phyloP scores from a whole-genome alignment of 1,140 invertebrate genomes.

The Steinernema feltiae region DNA sequence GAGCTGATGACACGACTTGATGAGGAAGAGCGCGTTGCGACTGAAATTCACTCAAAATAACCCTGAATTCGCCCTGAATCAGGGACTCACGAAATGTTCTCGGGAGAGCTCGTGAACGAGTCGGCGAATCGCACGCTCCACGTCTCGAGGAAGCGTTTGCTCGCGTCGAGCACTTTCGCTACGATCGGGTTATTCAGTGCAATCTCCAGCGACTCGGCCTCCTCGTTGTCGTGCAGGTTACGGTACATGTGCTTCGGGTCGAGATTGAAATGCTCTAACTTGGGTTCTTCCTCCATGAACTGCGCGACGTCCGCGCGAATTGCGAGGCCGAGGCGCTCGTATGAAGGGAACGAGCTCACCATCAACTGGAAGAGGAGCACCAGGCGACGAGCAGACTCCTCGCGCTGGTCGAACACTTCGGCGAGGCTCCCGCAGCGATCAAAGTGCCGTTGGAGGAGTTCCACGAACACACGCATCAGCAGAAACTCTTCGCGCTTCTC shows the following conservation, averaged over 20 bases:
- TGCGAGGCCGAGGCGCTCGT: constrained; percentile 6
- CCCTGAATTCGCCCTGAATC: not conserved
- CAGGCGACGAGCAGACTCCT: constrained; percentile 31
- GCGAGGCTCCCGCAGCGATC: not conserved
- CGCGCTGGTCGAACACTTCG: not conserved
- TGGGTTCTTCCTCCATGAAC: constrained; percentile 18
- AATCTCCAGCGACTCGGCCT: not conserved
- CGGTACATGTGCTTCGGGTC: constrained; percentile 61
- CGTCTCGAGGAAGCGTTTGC: not conserved
- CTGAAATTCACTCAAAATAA: not conserved
- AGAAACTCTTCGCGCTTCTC: constrained; percentile 74
- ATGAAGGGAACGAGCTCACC: not conserved
- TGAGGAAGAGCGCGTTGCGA: not conserved
- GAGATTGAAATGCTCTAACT: constrained; percentile 25
- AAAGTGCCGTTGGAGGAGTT: not conserved
- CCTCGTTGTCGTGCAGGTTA: not conserved
- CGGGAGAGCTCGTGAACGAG: not conserved
- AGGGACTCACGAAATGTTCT: not conserved
- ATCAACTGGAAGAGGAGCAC: constrained; percentile 65
- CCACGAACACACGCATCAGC: constrained; percentile 67
- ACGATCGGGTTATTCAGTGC: not conserved
- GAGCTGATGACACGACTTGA: not conserved
- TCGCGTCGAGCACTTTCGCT: not conserved
- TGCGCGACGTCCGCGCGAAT: constrained; percentile 11
- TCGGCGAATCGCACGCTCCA: constrained; percentile 3